phyloP scores from a whole-genome alignment of 2,113 vertebrate genomes.

The Pangasianodon hypophthalmus region DNA sequence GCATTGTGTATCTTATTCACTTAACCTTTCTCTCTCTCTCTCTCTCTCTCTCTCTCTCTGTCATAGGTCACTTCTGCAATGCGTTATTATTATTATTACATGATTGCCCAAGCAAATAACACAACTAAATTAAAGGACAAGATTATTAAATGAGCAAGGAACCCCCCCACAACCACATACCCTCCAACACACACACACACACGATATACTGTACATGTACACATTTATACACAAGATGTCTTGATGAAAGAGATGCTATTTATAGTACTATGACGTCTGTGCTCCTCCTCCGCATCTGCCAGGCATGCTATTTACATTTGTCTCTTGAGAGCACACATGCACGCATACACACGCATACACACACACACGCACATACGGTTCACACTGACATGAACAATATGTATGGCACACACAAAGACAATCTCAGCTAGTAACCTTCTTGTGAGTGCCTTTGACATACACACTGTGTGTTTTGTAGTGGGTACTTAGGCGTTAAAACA shows the following conservation, averaged over 20 bases:
- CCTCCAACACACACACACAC: neutral
- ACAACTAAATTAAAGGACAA: neutral
- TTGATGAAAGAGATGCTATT: conserved; percentile 38
- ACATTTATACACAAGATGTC: neutral
- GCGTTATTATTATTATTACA: neutral
- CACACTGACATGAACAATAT: neutral
- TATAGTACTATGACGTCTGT: conserved; percentile 43
- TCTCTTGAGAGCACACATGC: conserved; percentile 17
- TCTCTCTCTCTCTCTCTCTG: conserved; percentile 6
- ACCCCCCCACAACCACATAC: neutral
- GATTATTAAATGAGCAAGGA: neutral
- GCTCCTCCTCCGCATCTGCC: conserved; percentile 42
- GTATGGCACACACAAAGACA: neutral
- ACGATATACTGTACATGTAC: neutral
- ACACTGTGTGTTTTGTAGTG: neutral
- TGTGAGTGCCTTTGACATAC: neutral
- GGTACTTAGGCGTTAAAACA: neutral
- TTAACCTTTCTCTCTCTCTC: neutral
- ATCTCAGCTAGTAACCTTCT: neutral
- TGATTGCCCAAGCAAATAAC: neutral
- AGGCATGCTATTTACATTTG: conserved; percentile 42
- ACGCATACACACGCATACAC: conserved; percentile 23
- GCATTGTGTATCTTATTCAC: neutral
- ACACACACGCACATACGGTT: conserved; percentile 23
- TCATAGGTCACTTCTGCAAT: neutral